phyloP scores from a whole-genome alignment of 2,888 invertebrate species.

The Drosophila mercatorum region DNA sequence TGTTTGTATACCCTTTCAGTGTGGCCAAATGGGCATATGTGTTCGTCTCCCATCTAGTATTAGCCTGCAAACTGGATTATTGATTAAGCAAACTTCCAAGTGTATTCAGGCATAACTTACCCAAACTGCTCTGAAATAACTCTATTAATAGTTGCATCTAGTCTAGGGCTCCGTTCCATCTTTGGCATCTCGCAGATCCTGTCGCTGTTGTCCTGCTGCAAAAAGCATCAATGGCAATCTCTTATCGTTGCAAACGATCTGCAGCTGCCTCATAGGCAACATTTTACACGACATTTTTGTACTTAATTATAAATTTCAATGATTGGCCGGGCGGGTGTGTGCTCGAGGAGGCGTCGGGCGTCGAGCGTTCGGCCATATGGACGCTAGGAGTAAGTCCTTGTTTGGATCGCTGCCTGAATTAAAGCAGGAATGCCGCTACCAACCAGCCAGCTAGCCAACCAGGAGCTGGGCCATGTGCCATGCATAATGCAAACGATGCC shows the following conservation, averaged over 20 bases:
- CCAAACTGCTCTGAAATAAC: background rate
- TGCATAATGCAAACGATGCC: constrained; percentile 68
- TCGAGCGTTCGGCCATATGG: constrained; percentile 55
- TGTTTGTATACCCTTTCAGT: background rate
- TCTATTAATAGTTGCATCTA: constrained; percentile 1
- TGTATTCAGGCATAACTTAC: background rate
- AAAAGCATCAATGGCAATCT: constrained; percentile 6
- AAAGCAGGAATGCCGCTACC: constrained; percentile 78
- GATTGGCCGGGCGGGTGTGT: constrained; percentile 38
- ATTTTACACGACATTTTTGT: constrained; percentile 65
- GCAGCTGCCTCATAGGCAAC: constrained; percentile 20
- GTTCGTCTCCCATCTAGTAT: background rate
- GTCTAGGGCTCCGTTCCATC: constrained; percentile 20
- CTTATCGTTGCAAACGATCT: constrained; percentile 40
- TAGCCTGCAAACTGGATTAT: background rate
- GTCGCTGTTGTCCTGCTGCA: constrained; percentile 4
- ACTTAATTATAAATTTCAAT: constrained; percentile 78
- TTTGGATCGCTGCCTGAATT: constrained; percentile 72
- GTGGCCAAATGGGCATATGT: background rate
- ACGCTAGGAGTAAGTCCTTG: constrained; percentile 66
- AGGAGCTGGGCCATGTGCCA: constrained; percentile 49
- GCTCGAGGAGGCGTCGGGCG: constrained; percentile 1
- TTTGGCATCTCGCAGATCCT: constrained; percentile 43
- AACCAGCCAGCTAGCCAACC: constrained; percentile 11
- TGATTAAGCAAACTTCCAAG: background rate